phyloP scores from a whole-genome alignment of 2,888 invertebrate genomes.

The Pachydiplax longipennis region DNA sequence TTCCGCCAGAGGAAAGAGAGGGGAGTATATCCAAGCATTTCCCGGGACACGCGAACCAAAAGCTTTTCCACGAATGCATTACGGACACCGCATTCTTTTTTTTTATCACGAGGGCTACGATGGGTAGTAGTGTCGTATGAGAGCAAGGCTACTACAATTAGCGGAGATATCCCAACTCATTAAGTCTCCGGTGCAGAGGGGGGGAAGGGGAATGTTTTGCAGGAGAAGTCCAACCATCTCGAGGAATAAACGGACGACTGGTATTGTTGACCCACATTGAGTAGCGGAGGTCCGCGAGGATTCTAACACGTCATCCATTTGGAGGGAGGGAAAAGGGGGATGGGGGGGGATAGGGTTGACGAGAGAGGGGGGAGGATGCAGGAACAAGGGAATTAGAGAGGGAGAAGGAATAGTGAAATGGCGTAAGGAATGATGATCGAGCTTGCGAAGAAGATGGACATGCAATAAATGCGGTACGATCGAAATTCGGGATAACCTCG shows the following conservation, averaged over 20 bases:
- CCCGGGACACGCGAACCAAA: neutral
- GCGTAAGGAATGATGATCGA: too few species aligned
- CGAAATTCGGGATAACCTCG: too few species aligned
- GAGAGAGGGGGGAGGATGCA: neutral
- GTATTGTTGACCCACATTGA: slow-evolving; percentile 49
- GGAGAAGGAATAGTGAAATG: neutral
- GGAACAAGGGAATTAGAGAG: neutral
- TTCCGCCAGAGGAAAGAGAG: neutral
- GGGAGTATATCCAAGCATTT: neutral
- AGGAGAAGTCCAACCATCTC: slow-evolving; percentile 50
- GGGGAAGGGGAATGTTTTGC: neutral
- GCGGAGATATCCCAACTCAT: neutral
- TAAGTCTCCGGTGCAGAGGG: neutral
- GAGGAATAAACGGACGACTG: slow-evolving; percentile 51
- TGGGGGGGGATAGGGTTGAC: slow-evolving; percentile 61
- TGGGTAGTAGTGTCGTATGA: neutral
- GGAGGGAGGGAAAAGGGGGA: slow-evolving; percentile 52
- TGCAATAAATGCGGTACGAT: too few species aligned
- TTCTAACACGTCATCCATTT: neutral
- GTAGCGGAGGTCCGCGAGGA: slow-evolving; percentile 30
- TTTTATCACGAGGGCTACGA: neutral
- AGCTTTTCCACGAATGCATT: neutral
- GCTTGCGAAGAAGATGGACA: too few species aligned
- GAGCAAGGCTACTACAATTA: neutral
- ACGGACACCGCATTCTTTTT: neutral